These are phyloP conservation scores for Ptychodera flava DNA, from an alignment of 35 echinoderm and acorn worm genomes.

Conservation along the genomic window DNA sequence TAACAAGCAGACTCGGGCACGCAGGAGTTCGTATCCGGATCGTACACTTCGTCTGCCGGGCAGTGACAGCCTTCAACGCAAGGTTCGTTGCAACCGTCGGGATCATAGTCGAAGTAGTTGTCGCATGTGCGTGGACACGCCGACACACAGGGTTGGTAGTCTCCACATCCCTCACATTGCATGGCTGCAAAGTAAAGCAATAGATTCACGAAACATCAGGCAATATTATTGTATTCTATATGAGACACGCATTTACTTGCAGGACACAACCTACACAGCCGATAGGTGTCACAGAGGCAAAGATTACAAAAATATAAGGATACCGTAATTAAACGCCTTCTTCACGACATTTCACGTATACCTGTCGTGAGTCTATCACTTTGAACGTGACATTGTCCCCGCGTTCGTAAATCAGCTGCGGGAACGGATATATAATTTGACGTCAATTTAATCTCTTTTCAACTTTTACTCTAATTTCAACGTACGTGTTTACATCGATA, in stretches of 20 bases:
- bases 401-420: too few relatives aligned
- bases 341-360: too few relatives aligned
- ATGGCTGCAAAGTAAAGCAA: background rate
- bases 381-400: too few relatives aligned
- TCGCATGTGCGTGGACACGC: conserved; percentile 8
- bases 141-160: background rate
- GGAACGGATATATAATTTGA: too few relatives aligned
- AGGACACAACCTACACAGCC: too few relatives aligned
- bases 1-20: background rate
- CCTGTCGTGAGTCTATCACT: too few relatives aligned
- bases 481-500: too few relatives aligned
- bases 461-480: too few relatives aligned
- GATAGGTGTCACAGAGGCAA: too few relatives aligned
- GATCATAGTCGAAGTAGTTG: background rate
- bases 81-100: background rate
- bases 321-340: background rate
- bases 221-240: background rate
- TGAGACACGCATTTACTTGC: background rate
- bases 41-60: background rate
- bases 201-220: background rate
- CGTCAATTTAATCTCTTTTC: too few relatives aligned
- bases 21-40: background rate
- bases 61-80: conserved; percentile 16
- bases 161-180: conserved; percentile 9
- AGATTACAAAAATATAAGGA: background rate